Conservation (phyloP, 2,888 invertebrate species). For the Sphecodes monilicornis region DNA sequence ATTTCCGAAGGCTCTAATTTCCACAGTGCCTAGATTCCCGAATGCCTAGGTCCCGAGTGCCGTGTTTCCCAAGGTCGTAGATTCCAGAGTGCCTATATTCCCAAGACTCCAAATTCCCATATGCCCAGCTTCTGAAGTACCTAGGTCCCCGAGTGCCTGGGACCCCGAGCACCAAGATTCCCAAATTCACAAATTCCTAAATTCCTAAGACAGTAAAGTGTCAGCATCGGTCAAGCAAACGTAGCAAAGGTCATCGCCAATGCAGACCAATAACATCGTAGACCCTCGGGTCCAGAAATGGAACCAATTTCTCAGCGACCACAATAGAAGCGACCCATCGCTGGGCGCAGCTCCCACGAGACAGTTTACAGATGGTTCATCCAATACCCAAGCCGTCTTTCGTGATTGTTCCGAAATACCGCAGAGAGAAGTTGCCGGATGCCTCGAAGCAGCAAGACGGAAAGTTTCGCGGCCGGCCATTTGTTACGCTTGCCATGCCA, state of each 20-base stretch:
- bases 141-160: too few species aligned
- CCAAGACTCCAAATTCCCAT: too few species aligned
- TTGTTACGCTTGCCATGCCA: conserved; percentile 48
- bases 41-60: too few species aligned
- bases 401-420: conserved; percentile 50
- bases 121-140: too few species aligned
- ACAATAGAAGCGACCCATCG: neutral
- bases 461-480: conserved; percentile 30
- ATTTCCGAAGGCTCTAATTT: too few species aligned
- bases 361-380: conserved; percentile 67
- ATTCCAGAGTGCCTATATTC: too few species aligned
- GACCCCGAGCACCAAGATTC: too few species aligned
- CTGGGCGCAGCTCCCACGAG: conserved; percentile 26
- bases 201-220: neutral
- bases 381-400: conserved; percentile 47
- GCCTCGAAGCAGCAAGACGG: conserved; percentile 3
- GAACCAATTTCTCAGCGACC: conserved; percentile 25
- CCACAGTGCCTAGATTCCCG: too few species aligned
- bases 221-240: neutral
- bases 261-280: neutral
- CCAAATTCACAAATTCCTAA: neutral
- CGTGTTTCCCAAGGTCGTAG: too few species aligned
- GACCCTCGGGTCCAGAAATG: neutral
- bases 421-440: neutral
- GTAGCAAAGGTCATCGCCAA: neutral